Conservation (phyloP, 2,113 vertebrate species). For the Camelus dromedarius region DNA sequence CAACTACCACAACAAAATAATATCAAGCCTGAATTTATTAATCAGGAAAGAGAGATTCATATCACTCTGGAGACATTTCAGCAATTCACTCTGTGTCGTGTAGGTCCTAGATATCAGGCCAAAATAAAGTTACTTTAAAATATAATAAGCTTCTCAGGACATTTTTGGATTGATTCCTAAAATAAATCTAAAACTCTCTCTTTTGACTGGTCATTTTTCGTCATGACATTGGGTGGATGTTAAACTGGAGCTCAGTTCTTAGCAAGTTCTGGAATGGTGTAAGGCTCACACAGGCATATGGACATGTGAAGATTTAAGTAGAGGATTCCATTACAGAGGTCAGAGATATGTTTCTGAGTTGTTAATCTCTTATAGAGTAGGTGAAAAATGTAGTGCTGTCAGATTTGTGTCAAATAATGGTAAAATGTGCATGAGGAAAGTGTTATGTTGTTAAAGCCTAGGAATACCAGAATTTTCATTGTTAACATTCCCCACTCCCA, state of each 20-base stretch:
- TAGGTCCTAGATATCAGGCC: neutral
- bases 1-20: neutral
- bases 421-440: neutral
- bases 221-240: neutral
- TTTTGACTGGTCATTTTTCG: neutral
- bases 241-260: neutral
- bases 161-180: neutral
- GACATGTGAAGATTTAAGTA: neutral
- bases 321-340: neutral
- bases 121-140: neutral
- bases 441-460: neutral
- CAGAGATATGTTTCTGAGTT: neutral
- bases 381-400: neutral
- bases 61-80: neutral
- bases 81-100: neutral
- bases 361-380: neutral
- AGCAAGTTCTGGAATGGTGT: neutral
- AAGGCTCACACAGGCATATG: neutral
- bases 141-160: neutral
- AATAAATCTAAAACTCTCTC: neutral
- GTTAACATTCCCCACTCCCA: neutral
- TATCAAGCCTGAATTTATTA: neutral
- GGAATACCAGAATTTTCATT: neutral
- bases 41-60: neutral
- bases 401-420: neutral